Evolutionary conservation across 2,113 vertebrate genomes (phyloP), one percentile per base, ranked within the genome.

Genomic region (Bubalus kerabau): DNA sequence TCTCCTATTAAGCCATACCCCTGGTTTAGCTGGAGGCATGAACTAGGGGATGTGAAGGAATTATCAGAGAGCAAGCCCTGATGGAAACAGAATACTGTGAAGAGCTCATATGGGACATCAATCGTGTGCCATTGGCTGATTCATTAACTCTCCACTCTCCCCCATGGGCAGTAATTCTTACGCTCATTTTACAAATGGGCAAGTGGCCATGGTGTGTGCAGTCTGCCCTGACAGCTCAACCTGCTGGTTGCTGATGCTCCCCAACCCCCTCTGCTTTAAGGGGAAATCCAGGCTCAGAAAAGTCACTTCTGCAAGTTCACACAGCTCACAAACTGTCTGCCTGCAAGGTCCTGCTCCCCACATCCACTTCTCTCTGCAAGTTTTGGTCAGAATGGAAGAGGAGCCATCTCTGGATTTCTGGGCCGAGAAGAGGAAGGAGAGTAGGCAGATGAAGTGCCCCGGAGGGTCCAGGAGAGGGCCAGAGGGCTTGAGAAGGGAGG

Each of bases 21-120:
- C 17, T 40, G 90, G 54, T 87, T 94, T 86, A 91, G 89, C 91
- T 93, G 12, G 56, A 97, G 52, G 88, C 78, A 26, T 9, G 48
- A 74, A 67, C 67, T 40, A 71, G 40, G 82, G 40, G 28, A 60
- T 52, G 32, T n/a, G 64, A 91, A 93, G 89, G 82, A 81, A 97
- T 98, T 83, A 93, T 86, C 96, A 89, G 93, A 87, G 84, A 89
- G 94, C 92, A 91, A 93, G 86, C 21, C 57, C 71, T 86, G 21
- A 1, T 76, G 93, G 95, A 97, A 96, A 97, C 14, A 36, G 84
- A 91, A 97, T 86, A 86, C 89, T 7, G 23, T 13, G 67, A 91
- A 95, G 76, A 48, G 56, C 43, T 95, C 96, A 91, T 48, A n/a
- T 0, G 0, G 60, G 46, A 40, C 83, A 21, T 54, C 48, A 2